Percentiles rank a stretch among this genome's conserved stretches.
phyloP scores from a whole-genome alignment of 2,113 vertebrate species.

The Triplophysa tibetana region DNA sequence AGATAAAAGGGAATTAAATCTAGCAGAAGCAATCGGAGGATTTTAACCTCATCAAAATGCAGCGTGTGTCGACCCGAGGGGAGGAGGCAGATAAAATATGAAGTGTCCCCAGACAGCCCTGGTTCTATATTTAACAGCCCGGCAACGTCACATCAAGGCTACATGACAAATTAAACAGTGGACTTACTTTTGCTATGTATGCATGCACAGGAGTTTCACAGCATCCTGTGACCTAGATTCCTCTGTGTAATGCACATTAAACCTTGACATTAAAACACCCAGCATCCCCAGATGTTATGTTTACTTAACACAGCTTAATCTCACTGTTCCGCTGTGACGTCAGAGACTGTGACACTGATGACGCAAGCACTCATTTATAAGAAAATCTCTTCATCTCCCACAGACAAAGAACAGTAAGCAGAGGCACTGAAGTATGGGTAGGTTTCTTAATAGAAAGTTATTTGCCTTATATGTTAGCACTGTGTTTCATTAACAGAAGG shows the following conservation, averaged over 20 bases:
- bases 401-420: neutral
- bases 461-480: neutral
- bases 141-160: slow-evolving; percentile 9
- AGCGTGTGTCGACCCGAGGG: neutral
- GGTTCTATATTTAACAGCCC: slow-evolving; percentile 30
- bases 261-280: slow-evolving; percentile 40
- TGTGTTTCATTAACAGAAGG: neutral
- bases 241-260: slow-evolving; percentile 9
- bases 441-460: neutral
- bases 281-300: neutral
- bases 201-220: slow-evolving; percentile 34
- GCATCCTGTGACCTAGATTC: slow-evolving; percentile 32
- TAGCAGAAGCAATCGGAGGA: slow-evolving; percentile 3
- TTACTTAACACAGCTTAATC: slow-evolving; percentile 52
- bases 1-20: slow-evolving; percentile 11
- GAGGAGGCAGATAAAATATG: slow-evolving; percentile 11
- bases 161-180: slow-evolving; percentile 37
- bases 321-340: neutral
- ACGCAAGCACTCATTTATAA: neutral
- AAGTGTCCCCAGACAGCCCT: slow-evolving; percentile 15
- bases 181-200: slow-evolving; percentile 43
- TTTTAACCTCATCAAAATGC: slow-evolving; percentile 24
- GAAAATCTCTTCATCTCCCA: neutral
- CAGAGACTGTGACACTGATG: slow-evolving; percentile 16
- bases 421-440: neutral